These are phyloP conservation scores for Glyptemys insculpta DNA, from an alignment of 2,797 vertebrate species.

Conservation along the genomic window DNA sequence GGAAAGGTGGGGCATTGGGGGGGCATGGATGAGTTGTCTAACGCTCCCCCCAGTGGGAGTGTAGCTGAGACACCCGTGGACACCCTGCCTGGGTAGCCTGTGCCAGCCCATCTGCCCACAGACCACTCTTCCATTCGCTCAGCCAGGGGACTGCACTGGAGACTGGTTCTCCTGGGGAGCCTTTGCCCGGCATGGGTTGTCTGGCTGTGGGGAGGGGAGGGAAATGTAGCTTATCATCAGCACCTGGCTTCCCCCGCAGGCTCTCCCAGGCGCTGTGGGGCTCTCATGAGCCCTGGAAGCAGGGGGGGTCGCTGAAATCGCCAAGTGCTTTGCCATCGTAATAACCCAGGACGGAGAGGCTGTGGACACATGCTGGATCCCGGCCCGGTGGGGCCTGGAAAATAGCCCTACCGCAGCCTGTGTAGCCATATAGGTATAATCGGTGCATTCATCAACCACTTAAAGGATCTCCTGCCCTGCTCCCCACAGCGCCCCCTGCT, in stretches of 20 bases:
- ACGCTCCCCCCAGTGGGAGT: not conserved
- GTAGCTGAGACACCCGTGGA: not conserved
- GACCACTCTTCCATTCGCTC: not conserved
- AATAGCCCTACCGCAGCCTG: not conserved
- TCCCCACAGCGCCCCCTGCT: not conserved
- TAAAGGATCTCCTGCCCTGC: not conserved
- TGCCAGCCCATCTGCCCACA: not conserved
- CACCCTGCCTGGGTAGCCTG: not conserved
- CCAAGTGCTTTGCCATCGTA: no score
- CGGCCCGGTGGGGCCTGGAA: no score
- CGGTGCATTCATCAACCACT: not conserved
- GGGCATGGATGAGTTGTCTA: not conserved
- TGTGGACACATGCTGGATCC: no score
- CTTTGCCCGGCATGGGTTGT: no score
- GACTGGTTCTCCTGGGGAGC: no score
- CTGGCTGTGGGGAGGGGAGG: no score
- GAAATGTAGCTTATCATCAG: no score
- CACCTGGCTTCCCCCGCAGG: no score
- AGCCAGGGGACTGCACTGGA: no score
- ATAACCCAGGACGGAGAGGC: no score
- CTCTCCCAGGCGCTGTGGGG: not conserved
- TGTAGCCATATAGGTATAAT: not conserved
- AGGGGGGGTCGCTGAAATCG: no score
- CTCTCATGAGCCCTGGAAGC: not conserved
- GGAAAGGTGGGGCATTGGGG: no score